A percentile compares a stretch with the other conserved stretches of the same genome.
Conservation (phyloP, 2,797 vertebrate species). For the Chelon labrosus region DNA sequence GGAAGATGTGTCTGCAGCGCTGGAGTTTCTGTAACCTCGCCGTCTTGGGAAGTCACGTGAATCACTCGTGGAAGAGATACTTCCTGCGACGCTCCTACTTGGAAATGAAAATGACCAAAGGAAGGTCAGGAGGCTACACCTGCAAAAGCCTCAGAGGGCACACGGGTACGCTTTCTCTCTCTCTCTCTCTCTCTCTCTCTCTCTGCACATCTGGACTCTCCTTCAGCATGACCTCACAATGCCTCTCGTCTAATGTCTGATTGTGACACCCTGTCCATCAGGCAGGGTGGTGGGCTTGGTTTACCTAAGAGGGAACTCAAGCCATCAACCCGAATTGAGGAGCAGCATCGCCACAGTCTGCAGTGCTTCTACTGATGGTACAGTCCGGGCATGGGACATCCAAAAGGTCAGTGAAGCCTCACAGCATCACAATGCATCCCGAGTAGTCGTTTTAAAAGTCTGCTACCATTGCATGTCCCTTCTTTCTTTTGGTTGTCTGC, state of each 20-base stretch:
- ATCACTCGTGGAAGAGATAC: conserved; percentile 85
- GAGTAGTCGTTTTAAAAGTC: neutral
- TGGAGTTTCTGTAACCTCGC: conserved; percentile 86
- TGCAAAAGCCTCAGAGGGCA: conserved; percentile 87
- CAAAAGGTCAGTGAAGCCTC: conserved; percentile 69
- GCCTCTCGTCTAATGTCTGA: neutral
- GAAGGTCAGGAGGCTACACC: conserved; percentile 79
- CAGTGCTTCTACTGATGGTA: conserved; percentile 84
- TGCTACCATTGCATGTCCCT: neutral
- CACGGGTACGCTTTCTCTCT: conserved; percentile 58
- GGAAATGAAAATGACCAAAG: conserved; percentile 84
- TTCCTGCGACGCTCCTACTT: conserved; percentile 81
- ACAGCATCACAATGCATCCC: neutral
- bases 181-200: neutral
- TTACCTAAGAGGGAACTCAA: conserved; percentile 75
- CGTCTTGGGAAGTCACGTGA: conserved; percentile 50
- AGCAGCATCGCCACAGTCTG: conserved; percentile 74
- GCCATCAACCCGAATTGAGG: conserved; percentile 65
- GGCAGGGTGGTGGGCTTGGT: conserved; percentile 80
- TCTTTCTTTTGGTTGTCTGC: neutral
- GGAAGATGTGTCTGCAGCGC: conserved; percentile 84
- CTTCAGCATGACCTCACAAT: neutral
- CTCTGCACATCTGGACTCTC: neutral
- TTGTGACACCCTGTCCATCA: conserved; percentile 48
- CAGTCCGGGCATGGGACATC: conserved; percentile 84